These are phyloP conservation scores for Nyctereutes procyonoides DNA, from an alignment of 2,113 vertebrate genomes.

Conservation along the genomic window DNA sequence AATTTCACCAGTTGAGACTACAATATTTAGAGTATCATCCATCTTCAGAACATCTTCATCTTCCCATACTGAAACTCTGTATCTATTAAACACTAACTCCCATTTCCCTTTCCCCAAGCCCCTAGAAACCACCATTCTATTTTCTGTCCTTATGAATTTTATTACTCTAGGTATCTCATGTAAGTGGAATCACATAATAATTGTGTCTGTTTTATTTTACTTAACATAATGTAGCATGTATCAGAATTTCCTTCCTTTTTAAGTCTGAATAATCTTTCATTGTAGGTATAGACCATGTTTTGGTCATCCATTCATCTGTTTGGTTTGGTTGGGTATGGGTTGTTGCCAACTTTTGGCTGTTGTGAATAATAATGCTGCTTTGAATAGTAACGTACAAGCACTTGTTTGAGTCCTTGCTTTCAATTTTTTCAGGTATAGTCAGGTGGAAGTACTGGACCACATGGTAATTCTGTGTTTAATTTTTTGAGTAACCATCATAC, in stretches of 20 bases:
- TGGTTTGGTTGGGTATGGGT: no score
- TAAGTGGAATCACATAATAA: neutral
- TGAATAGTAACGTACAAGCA: neutral
- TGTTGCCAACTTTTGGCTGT: no score
- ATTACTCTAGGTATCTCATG: neutral
- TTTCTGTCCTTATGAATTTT: no score
- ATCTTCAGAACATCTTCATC: neutral
- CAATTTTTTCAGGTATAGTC: neutral
- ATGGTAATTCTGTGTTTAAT: neutral
- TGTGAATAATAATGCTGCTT: neutral
- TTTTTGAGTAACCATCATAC: no score
- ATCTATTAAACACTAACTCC: neutral
- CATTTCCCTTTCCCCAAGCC: neutral
- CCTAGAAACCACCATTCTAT: neutral
- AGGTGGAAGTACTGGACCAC: neutral
- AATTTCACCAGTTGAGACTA: conserved; percentile 95
- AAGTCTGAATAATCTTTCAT: neutral
- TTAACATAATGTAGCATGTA: neutral
- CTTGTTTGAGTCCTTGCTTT: neutral
- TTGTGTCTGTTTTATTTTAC: neutral
- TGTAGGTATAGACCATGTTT: no score
- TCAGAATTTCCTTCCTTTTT: neutral
- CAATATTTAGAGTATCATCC: conserved; percentile 95
- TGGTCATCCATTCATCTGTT: no score
- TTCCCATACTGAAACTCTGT: neutral